Evolutionary conservation across 2,888 invertebrate genomes (phyloP).

Genomic region (Hermaeophaga mercurialis): DNA sequence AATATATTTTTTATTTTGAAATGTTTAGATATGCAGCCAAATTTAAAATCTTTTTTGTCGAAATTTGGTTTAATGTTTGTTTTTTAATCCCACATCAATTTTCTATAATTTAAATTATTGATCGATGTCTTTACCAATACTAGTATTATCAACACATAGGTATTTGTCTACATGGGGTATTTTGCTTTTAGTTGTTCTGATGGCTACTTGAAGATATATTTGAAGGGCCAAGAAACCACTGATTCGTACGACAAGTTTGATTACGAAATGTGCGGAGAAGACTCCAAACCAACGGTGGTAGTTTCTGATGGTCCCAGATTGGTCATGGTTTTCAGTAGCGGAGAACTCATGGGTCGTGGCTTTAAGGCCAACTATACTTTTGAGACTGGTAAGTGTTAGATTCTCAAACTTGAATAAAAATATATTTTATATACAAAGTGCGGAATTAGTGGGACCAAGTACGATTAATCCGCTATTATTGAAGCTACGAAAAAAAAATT

Average conservation of each 20-base stretch:
- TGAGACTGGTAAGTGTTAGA: slow-evolving; percentile 79
- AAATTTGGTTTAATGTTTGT: no score
- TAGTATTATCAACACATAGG: neutral
- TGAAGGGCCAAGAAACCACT: slow-evolving; percentile 90
- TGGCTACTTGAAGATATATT: slow-evolving; percentile 87
- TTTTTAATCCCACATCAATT: no score
- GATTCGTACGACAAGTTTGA: slow-evolving; percentile 94
- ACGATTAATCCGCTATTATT: no score
- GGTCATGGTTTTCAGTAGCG: slow-evolving; percentile 94
- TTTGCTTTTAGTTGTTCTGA: slow-evolving; percentile 74
- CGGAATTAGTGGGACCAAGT: no score
- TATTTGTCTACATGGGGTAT: no score
- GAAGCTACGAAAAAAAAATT: no score
- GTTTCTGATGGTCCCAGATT: slow-evolving; percentile 91
- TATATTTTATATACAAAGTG: no score
- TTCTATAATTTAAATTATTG: no score
- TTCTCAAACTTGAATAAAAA: no score
- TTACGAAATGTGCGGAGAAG: slow-evolving; percentile 87
- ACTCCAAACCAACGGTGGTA: slow-evolving; percentile 75
- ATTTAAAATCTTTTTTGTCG: no score
- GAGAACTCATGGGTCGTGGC: slow-evolving; percentile 86
- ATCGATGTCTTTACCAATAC: neutral
- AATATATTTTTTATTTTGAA: no score
- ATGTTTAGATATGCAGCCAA: no score
- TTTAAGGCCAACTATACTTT: slow-evolving; percentile 89